Evolutionary conservation across 2,888 invertebrate species (phyloP), one percentile per base, ranked within the genome.

Genomic region (Mechanitis mazaeus): DNA sequence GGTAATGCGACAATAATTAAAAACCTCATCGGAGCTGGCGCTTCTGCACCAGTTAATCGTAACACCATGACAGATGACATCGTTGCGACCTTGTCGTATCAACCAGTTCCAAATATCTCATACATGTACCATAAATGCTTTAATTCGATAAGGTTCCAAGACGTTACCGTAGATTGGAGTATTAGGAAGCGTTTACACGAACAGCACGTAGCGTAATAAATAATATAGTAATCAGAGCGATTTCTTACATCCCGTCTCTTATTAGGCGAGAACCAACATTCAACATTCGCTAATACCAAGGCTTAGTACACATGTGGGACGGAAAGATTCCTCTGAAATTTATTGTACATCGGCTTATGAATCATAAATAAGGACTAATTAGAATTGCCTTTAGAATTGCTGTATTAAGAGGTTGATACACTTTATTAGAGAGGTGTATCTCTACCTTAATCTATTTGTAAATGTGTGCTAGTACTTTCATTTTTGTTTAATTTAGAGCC

Each of bases 211-310:
- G 81, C 71, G 87, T 87, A 89, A 90, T 89, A 90, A 89, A 90
- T 89, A 88, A 89, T 87, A 84, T 85, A 89, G 88, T 90, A 90
- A 90, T 90, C 90, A 90, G 89, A 79, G 85, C 85, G 81, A 89
- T 89, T 88, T 87, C 89, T 90, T 87, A 88, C 88, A 89, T 88
- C 89, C 88, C 84, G 80, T 78, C 84, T 84, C 88, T 88, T 89
- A 87, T 87, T 87, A 89, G 87, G 81, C 85, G 85, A 81, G 86
- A 82, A 84, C 84, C 85, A 85, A 87, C 87, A 87, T 87, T 86
- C 88, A 89, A 83, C 89, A 87, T 89, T 89, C 83, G 85, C 82
- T 86, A 88, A 90, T 81, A 75, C 89, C 84, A 63, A 70, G 89
- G 87, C 89, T 88, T 88, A 83, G 80, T 80, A 76, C 88, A 88